Percentiles rank a stretch among this genome's conserved stretches.
phyloP scores from a whole-genome alignment of 1,140 invertebrate species.

The Drosophila neocordata region DNA sequence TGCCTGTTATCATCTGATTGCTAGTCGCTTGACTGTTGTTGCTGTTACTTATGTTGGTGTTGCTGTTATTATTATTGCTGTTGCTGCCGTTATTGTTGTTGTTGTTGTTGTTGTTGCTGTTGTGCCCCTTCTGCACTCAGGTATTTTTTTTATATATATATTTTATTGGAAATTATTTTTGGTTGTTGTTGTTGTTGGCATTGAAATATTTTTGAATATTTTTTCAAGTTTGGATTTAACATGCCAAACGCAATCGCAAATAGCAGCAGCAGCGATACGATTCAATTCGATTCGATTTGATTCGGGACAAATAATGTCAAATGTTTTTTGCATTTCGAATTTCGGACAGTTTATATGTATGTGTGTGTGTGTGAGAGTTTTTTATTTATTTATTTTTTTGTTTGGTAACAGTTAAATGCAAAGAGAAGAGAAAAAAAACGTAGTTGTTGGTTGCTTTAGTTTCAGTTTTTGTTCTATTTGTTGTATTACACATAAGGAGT shows the following conservation, averaged over 20 bases:
- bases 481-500: constrained; percentile 19
- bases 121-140: constrained; percentile 50
- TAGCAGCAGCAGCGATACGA: constrained; percentile 40
- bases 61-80: not conserved
- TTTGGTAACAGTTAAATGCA: constrained; percentile 68
- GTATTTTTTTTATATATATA: constrained; percentile 7
- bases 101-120: constrained; percentile 37
- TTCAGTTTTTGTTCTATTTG: constrained; percentile 53
- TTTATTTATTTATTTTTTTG: constrained; percentile 41
- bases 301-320: constrained; percentile 18
- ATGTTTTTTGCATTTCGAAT: constrained; percentile 19
- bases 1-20: not conserved
- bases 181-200: not conserved
- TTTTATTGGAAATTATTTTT: no score
- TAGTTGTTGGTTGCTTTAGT: constrained; percentile 72
- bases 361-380: constrained; percentile 5
- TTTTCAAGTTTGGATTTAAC: constrained; percentile 3
- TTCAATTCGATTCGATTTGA: constrained; percentile 15
- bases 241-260: constrained; percentile 37
- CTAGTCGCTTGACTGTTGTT: not conserved
- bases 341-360: constrained; percentile 44
- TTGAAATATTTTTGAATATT: no score
- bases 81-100: constrained; percentile 19
- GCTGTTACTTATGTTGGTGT: constrained; percentile 5
- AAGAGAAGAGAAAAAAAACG: constrained; percentile 77